Percentiles rank a stretch among this genome's conserved stretches.
phyloP scores from a whole-genome alignment of 2,888 invertebrate species.

The Apomyelois bistriatella region DNA sequence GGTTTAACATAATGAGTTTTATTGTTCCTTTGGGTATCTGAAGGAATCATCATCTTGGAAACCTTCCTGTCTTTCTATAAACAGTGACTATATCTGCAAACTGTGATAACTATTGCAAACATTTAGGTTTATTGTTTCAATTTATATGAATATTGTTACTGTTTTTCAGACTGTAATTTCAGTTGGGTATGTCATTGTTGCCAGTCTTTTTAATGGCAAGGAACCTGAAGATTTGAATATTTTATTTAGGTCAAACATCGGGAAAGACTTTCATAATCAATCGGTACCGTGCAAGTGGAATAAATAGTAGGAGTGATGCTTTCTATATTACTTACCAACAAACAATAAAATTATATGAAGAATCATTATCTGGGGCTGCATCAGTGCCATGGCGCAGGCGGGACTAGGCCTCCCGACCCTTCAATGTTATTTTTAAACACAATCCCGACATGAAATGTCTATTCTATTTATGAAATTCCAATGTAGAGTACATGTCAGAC shows the following conservation, averaged over 20 bases:
- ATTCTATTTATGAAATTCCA: slow-evolving; percentile 71
- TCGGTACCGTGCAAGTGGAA: neutral
- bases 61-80: too few species aligned
- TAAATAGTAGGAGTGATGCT: neutral
- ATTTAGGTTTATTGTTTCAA: too few species aligned
- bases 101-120: too few species aligned
- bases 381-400: slow-evolving; percentile 47
- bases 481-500: slow-evolving; percentile 43
- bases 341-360: slow-evolving; percentile 41
- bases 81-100: too few species aligned
- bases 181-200: too few species aligned
- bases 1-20: too few species aligned
- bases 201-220: too few species aligned
- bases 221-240: too few species aligned
- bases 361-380: slow-evolving; percentile 42
- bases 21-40: too few species aligned
- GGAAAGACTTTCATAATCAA: neutral
- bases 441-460: slow-evolving; percentile 73
- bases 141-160: too few species aligned
- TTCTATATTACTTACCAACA: slow-evolving; percentile 45
- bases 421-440: slow-evolving; percentile 75
- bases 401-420: slow-evolving; percentile 51
- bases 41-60: too few species aligned
- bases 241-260: neutral
- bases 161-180: too few species aligned